Conservation (phyloP, 2,797 vertebrate genomes). For the Alcedo quadribrachys region DNA sequence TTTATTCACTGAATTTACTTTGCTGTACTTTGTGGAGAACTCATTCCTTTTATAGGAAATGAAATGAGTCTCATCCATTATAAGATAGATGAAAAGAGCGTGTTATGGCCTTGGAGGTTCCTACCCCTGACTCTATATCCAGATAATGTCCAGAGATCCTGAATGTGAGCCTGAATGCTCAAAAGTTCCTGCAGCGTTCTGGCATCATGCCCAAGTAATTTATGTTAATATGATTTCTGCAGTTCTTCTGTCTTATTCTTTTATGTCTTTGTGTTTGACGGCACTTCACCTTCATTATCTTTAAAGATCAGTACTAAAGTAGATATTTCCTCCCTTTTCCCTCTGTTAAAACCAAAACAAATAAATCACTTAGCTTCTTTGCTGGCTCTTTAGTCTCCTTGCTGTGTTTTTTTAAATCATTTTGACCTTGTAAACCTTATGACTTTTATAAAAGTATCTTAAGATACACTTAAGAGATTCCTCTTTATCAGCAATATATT, state of each 20-base stretch:
- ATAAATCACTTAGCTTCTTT: conserved; percentile 42
- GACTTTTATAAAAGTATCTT: conserved; percentile 1
- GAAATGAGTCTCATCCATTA: not conserved
- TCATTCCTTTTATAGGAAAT: not conserved
- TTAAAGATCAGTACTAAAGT: conserved; percentile 33
- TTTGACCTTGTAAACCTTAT: conserved; percentile 14
- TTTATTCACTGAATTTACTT: not conserved
- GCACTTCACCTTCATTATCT: conserved; percentile 28
- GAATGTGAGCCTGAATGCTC: not conserved
- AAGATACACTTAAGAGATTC: not conserved
- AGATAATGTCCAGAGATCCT: not conserved
- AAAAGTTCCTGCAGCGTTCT: not conserved
- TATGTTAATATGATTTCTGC: not conserved
- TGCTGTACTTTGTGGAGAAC: not conserved
- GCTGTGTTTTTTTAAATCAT: conserved; percentile 35
- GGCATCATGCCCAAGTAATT: not conserved
- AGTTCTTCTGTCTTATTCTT: conserved; percentile 1
- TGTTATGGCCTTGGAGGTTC: not conserved
- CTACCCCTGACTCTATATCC: not conserved
- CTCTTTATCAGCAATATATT: not conserved
- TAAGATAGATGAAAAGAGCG: not conserved
- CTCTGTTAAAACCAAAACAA: conserved; percentile 29
- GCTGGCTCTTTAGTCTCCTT: not conserved
- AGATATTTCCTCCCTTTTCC: not conserved
- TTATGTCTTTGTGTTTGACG: conserved; percentile 31